Conservation (phyloP, 2,113 vertebrate genomes). For the Alaudala cheleensis region DNA sequence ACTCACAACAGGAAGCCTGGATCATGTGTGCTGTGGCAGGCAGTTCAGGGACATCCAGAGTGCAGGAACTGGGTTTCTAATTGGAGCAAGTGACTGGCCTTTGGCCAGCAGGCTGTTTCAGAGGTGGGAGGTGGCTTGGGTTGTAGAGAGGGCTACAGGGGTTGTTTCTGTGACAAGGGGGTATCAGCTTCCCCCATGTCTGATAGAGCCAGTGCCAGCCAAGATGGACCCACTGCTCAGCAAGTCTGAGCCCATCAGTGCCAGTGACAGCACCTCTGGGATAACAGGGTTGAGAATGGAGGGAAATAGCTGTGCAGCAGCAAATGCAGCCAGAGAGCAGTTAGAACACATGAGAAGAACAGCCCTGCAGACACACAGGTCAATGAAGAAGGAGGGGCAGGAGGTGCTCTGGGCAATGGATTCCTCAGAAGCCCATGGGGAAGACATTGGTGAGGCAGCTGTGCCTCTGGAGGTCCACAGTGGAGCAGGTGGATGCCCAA, state of each 20-base stretch:
- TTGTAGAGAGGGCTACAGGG: neutral
- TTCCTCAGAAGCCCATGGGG: neutral
- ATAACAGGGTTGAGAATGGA: neutral
- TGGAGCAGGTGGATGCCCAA: neutral
- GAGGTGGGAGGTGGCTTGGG: neutral
- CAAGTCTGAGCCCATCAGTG: fast-evolving
- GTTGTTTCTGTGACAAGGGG: neutral
- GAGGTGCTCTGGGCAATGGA: fast-evolving
- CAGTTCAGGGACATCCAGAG: neutral
- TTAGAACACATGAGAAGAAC: neutral
- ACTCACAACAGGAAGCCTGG: neutral
- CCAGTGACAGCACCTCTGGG: neutral
- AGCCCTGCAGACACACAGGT: neutral
- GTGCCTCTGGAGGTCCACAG: neutral
- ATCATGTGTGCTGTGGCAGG: neutral
- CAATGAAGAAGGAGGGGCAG: neutral
- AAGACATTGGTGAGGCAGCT: neutral
- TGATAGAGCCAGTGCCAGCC: neutral
- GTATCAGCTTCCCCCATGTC: neutral
- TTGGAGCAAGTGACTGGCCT: neutral
- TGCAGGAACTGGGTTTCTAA: neutral
- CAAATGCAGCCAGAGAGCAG: neutral
- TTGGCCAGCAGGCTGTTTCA: neutral
- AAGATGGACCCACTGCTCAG: neutral
- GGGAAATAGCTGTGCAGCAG: neutral